phyloP scores from a whole-genome alignment of 2,888 invertebrate species.

The Lordiphosa andalusiaca region DNA sequence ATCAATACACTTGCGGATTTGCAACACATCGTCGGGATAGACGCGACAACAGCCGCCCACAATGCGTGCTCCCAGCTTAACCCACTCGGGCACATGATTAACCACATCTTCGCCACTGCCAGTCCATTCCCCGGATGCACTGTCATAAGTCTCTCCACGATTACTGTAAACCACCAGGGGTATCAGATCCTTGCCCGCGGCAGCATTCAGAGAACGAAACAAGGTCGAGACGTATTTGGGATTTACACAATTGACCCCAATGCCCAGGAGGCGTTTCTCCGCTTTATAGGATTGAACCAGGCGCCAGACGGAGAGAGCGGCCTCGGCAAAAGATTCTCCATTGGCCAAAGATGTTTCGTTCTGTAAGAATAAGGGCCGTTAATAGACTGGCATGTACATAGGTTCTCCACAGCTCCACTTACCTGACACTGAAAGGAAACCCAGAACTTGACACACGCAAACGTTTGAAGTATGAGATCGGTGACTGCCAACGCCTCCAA shows the following conservation, averaged over 20 bases:
- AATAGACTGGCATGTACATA: too few relatives aligned
- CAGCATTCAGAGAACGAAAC: conserved; percentile 81
- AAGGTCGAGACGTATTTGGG: conserved; percentile 84
- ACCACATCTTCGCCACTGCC: conserved; percentile 82
- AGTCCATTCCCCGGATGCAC: conserved; percentile 82
- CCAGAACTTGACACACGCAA: conserved; percentile 89
- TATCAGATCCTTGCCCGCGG: conserved; percentile 78
- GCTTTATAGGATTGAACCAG: conserved; percentile 82
- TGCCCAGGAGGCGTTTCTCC: conserved; percentile 85
- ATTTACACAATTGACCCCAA: conserved; percentile 93
- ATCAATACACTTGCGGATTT: conserved; percentile 83
- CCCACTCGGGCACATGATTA: conserved; percentile 87
- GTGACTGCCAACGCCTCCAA: conserved; percentile 91
- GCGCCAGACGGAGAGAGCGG: conserved; percentile 85
- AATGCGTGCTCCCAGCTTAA: conserved; percentile 88
- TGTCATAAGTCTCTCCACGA: conserved; percentile 84
- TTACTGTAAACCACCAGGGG: conserved; percentile 95
- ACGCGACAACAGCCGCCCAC: conserved; percentile 96
- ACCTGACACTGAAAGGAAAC: conserved; percentile 89
- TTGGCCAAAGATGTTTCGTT: conserved; percentile 85
- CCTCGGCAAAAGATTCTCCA: conserved; percentile 89
- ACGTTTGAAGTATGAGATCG: conserved; percentile 86
- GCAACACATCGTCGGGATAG: conserved; percentile 88
- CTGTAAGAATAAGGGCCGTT: conserved; percentile 68
- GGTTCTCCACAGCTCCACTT: conserved; percentile 19